phyloP scores from a whole-genome alignment of 1,140 invertebrate species.

The Leptinotarsa undecemlineata region DNA sequence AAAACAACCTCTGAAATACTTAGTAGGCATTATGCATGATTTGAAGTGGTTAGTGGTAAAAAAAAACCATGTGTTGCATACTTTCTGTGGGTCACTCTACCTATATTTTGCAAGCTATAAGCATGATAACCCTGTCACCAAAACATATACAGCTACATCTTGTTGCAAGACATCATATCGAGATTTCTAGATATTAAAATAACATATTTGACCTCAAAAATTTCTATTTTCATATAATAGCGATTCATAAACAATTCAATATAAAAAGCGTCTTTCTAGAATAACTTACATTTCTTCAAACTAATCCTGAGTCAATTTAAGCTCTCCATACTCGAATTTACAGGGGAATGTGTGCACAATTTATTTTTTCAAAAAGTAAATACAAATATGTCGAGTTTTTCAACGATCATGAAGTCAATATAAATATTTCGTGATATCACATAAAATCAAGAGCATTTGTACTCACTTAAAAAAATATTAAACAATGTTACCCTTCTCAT shows the following conservation, averaged over 20 bases:
- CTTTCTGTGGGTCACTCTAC: too few species aligned
- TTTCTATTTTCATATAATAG: neutral
- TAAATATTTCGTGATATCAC: constrained; percentile 35
- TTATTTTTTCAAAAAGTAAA: neutral
- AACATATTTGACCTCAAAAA: neutral
- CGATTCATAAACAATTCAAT: neutral
- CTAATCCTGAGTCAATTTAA: neutral
- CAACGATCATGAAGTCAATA: constrained; percentile 15
- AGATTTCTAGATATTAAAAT: neutral
- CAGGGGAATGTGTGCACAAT: neutral
- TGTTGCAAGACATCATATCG: neutral
- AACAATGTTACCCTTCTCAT: constrained; percentile 11
- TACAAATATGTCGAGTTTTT: constrained; percentile 21
- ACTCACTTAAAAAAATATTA: constrained; percentile 30
- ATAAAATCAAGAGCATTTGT: constrained; percentile 31
- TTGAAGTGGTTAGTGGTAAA: too few species aligned
- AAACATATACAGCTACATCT: neutral
- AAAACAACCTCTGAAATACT: too few species aligned
- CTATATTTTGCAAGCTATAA: constrained; percentile 2
- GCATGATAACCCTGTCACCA: neutral
- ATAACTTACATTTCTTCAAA: neutral
- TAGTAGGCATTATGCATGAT: too few species aligned
- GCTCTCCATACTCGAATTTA: neutral
- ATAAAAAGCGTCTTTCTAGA: neutral
- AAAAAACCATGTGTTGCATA: too few species aligned